phyloP scores from a whole-genome alignment of 2,797 vertebrate species.

The Melanotaenia pygmaea region DNA sequence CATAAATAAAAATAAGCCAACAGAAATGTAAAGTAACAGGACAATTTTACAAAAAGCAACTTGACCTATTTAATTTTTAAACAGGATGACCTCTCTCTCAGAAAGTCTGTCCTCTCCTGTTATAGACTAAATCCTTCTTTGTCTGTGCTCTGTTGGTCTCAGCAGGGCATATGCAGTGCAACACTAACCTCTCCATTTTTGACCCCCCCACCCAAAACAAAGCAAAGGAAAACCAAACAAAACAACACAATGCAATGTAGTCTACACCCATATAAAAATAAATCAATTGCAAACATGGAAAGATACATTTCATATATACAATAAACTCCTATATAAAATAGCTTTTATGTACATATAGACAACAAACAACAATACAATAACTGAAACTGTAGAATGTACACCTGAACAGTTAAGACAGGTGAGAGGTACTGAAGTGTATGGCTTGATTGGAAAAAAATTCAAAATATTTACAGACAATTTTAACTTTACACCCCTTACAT shows the following conservation, averaged over 20 bases:
- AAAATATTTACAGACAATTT: conserved; percentile 81
- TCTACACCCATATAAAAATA: conserved; percentile 88
- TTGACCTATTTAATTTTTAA: conserved; percentile 69
- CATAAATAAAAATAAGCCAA: conserved; percentile 73
- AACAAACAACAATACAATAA: conserved; percentile 80
- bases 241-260: conserved; percentile 69
- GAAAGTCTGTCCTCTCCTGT: conserved; percentile 73
- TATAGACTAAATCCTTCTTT: conserved; percentile 70
- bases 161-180: conserved; percentile 86
- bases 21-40: conserved; percentile 67
- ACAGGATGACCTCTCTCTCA: conserved; percentile 76
- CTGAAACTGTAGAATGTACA: conserved; percentile 84
- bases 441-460: conserved; percentile 83
- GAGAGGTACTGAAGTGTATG: conserved; percentile 90
- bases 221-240: conserved; percentile 62
- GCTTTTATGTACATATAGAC: conserved; percentile 86
- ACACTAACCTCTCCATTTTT: conserved; percentile 78
- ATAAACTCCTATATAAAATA: conserved; percentile 87
- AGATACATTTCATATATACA: conserved; percentile 86
- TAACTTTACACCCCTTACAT: conserved; percentile 79
- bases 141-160: conserved; percentile 78
- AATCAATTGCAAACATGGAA: conserved; percentile 86
- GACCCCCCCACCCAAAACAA: conserved; percentile 57
- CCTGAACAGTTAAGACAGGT: conserved; percentile 85
- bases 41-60: conserved; percentile 76